Percentiles rank a stretch among this genome's conserved stretches.
phyloP scores from a whole-genome alignment of 2,113 vertebrate species.

The Lepus americanus region DNA sequence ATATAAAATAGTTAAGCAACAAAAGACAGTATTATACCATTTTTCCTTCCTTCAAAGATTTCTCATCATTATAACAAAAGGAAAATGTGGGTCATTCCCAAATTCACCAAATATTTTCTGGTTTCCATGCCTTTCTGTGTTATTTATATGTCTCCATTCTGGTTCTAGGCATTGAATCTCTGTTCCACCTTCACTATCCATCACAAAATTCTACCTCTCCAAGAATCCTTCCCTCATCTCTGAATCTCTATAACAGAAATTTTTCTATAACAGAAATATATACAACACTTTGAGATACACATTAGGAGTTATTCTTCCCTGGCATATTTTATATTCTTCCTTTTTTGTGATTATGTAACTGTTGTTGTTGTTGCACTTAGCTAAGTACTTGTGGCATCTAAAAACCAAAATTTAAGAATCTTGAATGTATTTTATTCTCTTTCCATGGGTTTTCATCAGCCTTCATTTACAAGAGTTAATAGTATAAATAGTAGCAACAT shows the following conservation, averaged over 20 bases:
- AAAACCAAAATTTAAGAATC: neutral
- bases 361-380: neutral
- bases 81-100: neutral
- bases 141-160: neutral
- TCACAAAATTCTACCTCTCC: neutral
- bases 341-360: neutral
- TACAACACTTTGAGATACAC: neutral
- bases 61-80: neutral
- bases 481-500: neutral
- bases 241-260: neutral
- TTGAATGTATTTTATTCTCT: neutral
- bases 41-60: neutral
- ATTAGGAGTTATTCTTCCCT: neutral
- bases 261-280: neutral
- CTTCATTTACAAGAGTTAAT: neutral
- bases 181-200: neutral
- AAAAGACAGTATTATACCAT: neutral
- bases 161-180: constrained; percentile 19
- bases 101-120: neutral
- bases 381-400: neutral
- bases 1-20: neutral
- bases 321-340: neutral
- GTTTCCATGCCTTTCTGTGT: neutral
- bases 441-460: neutral
- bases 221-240: neutral